phyloP scores from a whole-genome alignment of 64 coral and sea anemone genomes.

The Montipora capricornis region DNA sequence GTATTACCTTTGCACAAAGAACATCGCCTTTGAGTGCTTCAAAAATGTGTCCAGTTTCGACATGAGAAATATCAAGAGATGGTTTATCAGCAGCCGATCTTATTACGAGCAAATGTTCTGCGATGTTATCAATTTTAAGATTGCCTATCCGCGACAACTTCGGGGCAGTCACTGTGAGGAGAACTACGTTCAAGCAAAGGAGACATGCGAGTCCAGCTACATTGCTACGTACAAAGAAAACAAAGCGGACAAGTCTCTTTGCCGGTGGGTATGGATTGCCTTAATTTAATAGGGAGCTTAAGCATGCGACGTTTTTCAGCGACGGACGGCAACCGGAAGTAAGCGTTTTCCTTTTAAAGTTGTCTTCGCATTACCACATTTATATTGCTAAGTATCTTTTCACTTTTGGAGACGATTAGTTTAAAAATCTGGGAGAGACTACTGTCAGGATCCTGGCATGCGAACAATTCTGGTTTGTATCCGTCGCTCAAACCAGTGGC shows the following conservation, averaged over 20 bases:
- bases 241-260: constrained; percentile 11
- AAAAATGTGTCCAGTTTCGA: background rate
- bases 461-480: too few relatives aligned
- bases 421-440: too few relatives aligned
- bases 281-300: background rate
- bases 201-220: background rate
- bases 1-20: background rate
- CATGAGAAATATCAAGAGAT: background rate
- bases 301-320: background rate
- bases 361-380: too few relatives aligned
- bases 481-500: too few relatives aligned
- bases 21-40: background rate
- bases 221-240: background rate
- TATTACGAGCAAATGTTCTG: background rate
- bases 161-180: background rate
- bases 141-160: background rate
- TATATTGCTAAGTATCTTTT: too few relatives aligned
- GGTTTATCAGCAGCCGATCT: background rate
- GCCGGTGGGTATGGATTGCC: background rate
- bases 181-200: background rate
- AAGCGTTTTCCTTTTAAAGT: too few relatives aligned
- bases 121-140: background rate
- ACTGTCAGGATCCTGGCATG: too few relatives aligned
- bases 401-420: too few relatives aligned
- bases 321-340: background rate